phyloP scores from a whole-genome alignment of 2,888 invertebrate genomes.

The Drosophila meridionalis region DNA sequence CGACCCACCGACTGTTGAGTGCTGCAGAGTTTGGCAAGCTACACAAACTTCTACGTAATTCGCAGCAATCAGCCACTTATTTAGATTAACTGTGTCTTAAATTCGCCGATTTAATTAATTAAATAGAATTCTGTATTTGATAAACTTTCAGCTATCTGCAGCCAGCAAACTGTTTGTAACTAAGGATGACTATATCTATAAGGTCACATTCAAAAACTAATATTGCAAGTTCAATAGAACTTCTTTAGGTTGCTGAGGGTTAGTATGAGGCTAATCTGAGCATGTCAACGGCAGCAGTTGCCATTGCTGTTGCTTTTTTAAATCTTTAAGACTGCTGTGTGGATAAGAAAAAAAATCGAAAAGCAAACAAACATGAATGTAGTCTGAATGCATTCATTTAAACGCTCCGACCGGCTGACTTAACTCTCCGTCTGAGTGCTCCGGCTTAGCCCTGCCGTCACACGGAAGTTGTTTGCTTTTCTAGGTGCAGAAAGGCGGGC shows the following conservation, averaged over 20 bases:
- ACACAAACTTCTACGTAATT: conserved; percentile 33
- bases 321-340: background rate
- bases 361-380: background rate
- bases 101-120: conserved; percentile 71
- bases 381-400: conserved; percentile 26
- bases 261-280: background rate
- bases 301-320: background rate
- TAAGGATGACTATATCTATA: background rate
- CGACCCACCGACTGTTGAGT: conserved; percentile 7
- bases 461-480: conserved; percentile 60
- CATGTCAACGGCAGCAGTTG: background rate
- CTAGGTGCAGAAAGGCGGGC: conserved; percentile 41
- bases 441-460: conserved; percentile 31
- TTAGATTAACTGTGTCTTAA: conserved; percentile 62
- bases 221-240: background rate
- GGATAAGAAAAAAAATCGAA: background rate
- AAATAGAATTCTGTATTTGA: conserved; percentile 61
- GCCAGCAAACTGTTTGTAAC: background rate
- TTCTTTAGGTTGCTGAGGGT: background rate
- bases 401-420: background rate
- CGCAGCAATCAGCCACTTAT: conserved; percentile 57
- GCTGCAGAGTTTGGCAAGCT: conserved; percentile 42
- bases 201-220: background rate
- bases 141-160: conserved; percentile 5
- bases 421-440: conserved; percentile 46